These are phyloP conservation scores for Boleophthalmus pectinirostris DNA, from an alignment of 2,113 vertebrate genomes.

Conservation along the genomic window DNA sequence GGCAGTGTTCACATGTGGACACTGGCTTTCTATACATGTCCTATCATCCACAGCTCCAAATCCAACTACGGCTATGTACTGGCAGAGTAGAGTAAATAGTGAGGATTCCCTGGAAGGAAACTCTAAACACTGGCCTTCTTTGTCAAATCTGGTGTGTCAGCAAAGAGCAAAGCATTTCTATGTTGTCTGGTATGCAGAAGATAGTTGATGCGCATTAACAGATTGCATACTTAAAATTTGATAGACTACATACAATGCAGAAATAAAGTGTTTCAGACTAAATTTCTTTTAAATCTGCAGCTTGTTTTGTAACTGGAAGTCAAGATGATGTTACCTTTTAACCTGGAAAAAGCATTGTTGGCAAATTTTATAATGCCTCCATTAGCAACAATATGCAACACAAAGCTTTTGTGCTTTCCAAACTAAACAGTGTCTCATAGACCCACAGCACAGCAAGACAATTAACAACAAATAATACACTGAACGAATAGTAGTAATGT, in stretches of 20 bases:
- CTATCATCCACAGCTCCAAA: not conserved
- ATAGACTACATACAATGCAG: not conserved
- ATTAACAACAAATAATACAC: not conserved
- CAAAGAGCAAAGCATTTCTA: not conserved
- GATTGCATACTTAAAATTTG: not conserved
- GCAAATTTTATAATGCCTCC: not conserved
- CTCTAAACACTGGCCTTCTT: constrained; percentile 23
- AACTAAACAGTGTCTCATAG: not conserved
- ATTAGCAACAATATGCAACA: constrained; percentile 4
- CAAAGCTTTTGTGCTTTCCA: not conserved
- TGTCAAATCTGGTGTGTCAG: constrained; percentile 4
- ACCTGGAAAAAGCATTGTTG: not conserved
- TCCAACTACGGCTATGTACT: not conserved
- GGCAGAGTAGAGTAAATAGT: constrained; percentile 5
- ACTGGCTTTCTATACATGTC: constrained; percentile 3
- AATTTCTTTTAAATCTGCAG: not conserved
- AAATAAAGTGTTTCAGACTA: not conserved
- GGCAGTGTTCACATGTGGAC: constrained; percentile 1
- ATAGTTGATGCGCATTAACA: not conserved
- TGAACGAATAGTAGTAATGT: not conserved
- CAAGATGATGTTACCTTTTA: not conserved
- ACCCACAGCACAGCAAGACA: not conserved
- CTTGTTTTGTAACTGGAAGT: not conserved
- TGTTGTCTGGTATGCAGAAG: not conserved
- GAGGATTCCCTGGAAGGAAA: constrained; percentile 12